Conservation (phyloP, 1,140 invertebrate genomes). For the Drosophila willistoni region DNA sequence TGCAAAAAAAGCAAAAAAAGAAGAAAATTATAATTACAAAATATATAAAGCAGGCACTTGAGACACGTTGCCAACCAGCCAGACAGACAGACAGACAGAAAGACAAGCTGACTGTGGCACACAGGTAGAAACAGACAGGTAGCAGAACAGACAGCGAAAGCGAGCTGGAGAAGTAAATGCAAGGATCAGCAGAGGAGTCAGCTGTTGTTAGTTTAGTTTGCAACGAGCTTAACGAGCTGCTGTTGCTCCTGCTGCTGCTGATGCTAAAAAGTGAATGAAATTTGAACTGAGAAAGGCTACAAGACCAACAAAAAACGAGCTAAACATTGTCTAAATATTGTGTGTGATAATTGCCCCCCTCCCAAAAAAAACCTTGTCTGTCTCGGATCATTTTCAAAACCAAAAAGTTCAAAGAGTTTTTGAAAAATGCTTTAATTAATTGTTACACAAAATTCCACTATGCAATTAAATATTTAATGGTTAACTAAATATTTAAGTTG, state of each 20-base stretch:
- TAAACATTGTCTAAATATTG: background rate
- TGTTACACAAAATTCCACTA: too few species aligned
- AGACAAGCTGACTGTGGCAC: conserved; percentile 12
- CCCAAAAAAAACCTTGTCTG: too few species aligned
- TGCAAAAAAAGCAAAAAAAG: conserved; percentile 51
- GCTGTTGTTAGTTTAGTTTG: conserved; percentile 6
- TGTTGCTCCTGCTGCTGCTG: background rate
- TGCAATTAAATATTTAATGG: too few species aligned
- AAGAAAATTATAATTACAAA: conserved; percentile 76
- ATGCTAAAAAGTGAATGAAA: background rate
- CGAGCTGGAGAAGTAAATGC: background rate
- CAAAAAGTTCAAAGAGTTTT: too few species aligned
- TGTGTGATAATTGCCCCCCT: too few species aligned
- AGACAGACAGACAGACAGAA: conserved; percentile 38
- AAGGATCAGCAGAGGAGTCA: conserved; percentile 7
- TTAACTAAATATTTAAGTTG: too few species aligned
- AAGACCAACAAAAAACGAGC: background rate
- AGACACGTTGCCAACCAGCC: conserved; percentile 57
- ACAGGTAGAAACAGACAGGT: conserved; percentile 1
- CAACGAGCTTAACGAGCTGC: conserved; percentile 4
- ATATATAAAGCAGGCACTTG: conserved; percentile 71
- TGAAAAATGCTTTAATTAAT: too few species aligned
- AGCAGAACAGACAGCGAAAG: background rate
- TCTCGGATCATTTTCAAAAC: too few species aligned
- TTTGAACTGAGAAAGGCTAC: conserved; percentile 1